Evolutionary conservation across 1,140 invertebrate genomes (phyloP).

Genomic region (Harpegnathos saltator): DNA sequence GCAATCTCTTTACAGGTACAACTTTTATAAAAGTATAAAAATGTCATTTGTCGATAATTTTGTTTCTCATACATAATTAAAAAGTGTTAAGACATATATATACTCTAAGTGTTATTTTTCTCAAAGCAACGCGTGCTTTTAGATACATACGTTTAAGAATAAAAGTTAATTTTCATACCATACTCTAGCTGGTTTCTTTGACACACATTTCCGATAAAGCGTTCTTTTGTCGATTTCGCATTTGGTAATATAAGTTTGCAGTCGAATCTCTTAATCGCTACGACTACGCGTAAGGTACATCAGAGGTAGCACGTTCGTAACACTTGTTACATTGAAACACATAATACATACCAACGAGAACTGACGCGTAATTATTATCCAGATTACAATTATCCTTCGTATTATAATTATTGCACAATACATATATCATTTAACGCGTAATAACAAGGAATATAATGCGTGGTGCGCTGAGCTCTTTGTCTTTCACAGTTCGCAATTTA

Average conservation of each 20-base stretch:
- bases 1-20: constrained; percentile 28
- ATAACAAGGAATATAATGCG: constrained; percentile 17
- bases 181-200: not conserved
- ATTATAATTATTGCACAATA: constrained; percentile 45
- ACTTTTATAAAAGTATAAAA: constrained; percentile 52
- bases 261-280: not conserved
- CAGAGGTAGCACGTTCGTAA: constrained; percentile 57
- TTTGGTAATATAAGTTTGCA: constrained; percentile 7
- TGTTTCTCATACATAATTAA: constrained; percentile 16
- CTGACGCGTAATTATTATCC: not conserved
- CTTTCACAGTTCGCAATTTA: constrained; percentile 25
- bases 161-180: not conserved
- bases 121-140: constrained; percentile 4
- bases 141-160: not conserved
- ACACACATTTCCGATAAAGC: constrained; percentile 1
- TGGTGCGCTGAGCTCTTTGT: constrained; percentile 7
- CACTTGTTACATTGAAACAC: constrained; percentile 39
- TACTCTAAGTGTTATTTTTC: constrained; percentile 17
- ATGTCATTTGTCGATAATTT: not conserved
- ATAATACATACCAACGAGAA: constrained; percentile 19
- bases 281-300: constrained; percentile 35
- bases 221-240: not conserved
- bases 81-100: constrained; percentile 19
- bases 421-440: not conserved
- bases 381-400: constrained; percentile 1